Conservation (phyloP, 2,888 invertebrate species). For the Macaria notata region DNA sequence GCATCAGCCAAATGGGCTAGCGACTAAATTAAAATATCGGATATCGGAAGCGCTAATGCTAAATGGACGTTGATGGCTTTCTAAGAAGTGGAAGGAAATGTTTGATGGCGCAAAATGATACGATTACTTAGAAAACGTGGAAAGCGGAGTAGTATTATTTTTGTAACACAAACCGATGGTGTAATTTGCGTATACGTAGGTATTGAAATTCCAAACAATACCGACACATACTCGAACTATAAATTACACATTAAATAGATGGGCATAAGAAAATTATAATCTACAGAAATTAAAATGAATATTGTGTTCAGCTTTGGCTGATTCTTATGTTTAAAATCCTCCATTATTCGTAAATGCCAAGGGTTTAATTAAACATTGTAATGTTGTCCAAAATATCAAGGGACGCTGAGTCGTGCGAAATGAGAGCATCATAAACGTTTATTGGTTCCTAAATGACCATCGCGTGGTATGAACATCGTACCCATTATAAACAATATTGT, state of each 20-base stretch:
- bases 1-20: slow-evolving; percentile 24
- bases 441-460: slow-evolving; percentile 23
- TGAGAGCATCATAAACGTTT: slow-evolving; percentile 25
- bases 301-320: too few species aligned
- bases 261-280: too few species aligned
- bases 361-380: slow-evolving; percentile 14
- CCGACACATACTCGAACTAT: too few species aligned
- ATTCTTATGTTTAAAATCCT: too few species aligned
- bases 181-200: too few species aligned
- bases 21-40: slow-evolving; percentile 35
- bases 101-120: too few species aligned
- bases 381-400: slow-evolving; percentile 10
- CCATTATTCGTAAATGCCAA: not conserved
- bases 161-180: too few species aligned
- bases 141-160: too few species aligned
- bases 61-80: not conserved
- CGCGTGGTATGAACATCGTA: not conserved
- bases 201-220: too few species aligned
- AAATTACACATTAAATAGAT: too few species aligned
- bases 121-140: too few species aligned
- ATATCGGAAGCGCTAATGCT: slow-evolving; percentile 34
- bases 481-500: slow-evolving; percentile 6
- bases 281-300: too few species aligned
- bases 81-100: not conserved
- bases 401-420: slow-evolving; percentile 12